A percentile compares a stretch with the other conserved stretches of the same genome.
phyloP scores from a whole-genome alignment of 2,888 invertebrate genomes.

The Cantharis lateralis region DNA sequence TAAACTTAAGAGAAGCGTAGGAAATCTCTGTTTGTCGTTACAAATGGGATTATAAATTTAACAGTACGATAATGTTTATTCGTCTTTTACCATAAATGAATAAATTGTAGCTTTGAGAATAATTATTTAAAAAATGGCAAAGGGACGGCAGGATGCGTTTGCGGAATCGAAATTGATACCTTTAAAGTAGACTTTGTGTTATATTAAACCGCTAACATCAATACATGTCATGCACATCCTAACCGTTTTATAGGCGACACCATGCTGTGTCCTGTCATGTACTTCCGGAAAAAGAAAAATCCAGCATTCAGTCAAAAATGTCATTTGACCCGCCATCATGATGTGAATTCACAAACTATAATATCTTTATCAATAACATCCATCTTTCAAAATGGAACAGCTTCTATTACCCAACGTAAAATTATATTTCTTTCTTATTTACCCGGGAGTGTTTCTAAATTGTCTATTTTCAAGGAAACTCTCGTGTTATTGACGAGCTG shows the following conservation, averaged over 20 bases:
- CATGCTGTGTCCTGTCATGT: conserved; percentile 11
- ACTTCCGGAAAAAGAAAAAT: conserved; percentile 3
- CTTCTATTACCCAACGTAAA: conserved; percentile 27
- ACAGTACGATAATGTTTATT: background rate
- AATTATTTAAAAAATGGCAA: no score
- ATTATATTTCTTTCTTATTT: conserved; percentile 32
- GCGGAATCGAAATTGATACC: background rate
- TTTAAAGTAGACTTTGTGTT: conserved; percentile 3
- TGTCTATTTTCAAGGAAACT: conserved; percentile 28
- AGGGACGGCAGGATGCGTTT: no score
- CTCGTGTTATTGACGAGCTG: conserved; percentile 24
- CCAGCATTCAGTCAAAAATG: background rate
- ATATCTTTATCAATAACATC: conserved; percentile 23
- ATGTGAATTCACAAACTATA: background rate
- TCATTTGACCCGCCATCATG: background rate
- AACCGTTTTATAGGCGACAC: conserved; percentile 4
- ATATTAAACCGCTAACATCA: conserved; percentile 11
- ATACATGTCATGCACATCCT: conserved; percentile 16
- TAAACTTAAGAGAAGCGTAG: background rate
- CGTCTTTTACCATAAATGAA: background rate
- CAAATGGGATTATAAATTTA: background rate
- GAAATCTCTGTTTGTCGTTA: background rate
- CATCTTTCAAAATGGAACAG: conserved; percentile 18
- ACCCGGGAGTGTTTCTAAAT: conserved; percentile 26
- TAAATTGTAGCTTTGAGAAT: background rate